A percentile compares a stretch with the other conserved stretches of the same genome.
phyloP scores from a whole-genome alignment of 1,140 invertebrate species.

The Drosophila biarmipes region DNA sequence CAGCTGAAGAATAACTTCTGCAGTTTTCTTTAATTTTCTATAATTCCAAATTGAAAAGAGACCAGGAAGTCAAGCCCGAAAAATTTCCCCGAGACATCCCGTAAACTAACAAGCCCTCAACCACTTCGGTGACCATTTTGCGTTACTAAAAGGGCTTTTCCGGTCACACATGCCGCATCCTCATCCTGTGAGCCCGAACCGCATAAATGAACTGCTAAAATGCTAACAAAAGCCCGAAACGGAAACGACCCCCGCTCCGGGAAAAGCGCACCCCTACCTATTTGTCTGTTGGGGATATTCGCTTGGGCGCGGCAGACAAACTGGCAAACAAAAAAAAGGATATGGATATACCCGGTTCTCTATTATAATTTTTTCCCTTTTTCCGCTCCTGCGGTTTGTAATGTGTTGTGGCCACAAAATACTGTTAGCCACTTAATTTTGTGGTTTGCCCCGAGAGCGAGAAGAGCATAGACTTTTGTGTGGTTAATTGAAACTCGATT shows the following conservation, averaged over 20 bases:
- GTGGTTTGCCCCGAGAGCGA: constrained; percentile 60
- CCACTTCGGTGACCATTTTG: constrained; percentile 62
- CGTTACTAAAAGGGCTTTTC: constrained; percentile 60
- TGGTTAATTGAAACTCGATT: constrained; percentile 76
- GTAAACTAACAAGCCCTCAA: constrained; percentile 33
- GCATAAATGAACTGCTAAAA: constrained; percentile 81
- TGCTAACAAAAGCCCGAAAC: constrained; percentile 68
- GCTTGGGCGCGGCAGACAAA: constrained; percentile 30
- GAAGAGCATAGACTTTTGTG: constrained; percentile 21
- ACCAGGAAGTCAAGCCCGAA: not conserved
- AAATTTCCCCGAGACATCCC: constrained; percentile 3
- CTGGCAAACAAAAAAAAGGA: constrained; percentile 44
- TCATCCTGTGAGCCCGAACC: constrained; percentile 22
- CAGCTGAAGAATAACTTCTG: no score
- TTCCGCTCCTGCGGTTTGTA: constrained; percentile 22
- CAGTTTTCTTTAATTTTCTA: not conserved
- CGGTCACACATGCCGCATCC: constrained; percentile 58
- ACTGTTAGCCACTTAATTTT: constrained; percentile 79
- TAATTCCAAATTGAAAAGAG: not conserved
- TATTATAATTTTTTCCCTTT: constrained; percentile 22
- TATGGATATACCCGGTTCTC: constrained; percentile 38
- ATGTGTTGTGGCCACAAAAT: constrained; percentile 65
- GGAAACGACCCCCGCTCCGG: constrained; percentile 47
- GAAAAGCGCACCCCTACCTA: constrained; percentile 58
- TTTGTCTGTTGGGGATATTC: constrained; percentile 65